Conservation (phyloP, 2,888 invertebrate genomes). For the Achlya flavicornis region DNA sequence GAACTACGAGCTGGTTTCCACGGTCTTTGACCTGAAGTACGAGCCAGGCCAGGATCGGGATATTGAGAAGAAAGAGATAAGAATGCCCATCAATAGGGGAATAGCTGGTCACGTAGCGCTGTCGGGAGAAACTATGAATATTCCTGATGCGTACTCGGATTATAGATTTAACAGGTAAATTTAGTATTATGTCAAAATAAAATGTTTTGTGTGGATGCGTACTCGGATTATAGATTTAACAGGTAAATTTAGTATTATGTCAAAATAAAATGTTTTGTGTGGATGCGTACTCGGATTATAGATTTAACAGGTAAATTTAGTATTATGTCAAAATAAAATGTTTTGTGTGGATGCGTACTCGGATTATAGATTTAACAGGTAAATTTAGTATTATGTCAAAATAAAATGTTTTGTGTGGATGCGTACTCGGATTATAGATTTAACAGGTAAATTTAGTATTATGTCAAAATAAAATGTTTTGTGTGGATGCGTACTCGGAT, state of each 20-base stretch:
- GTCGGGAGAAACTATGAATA: constrained; percentile 91
- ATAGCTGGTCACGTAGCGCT: constrained; percentile 93
- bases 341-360: constrained; percentile 93
- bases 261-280: too few relatives aligned
- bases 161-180: constrained; percentile 86
- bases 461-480: too few relatives aligned
- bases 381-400: neutral
- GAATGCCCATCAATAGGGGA: constrained; percentile 90
- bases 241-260: constrained; percentile 46
- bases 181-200: too few relatives aligned
- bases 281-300: constrained; percentile 91
- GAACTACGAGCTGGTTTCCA: constrained; percentile 90
- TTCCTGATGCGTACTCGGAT: constrained; percentile 92
- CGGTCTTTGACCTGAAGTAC: constrained; percentile 88
- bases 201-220: too few relatives aligned
- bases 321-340: too few relatives aligned
- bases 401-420: too few relatives aligned
- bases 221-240: constrained; percentile 90
- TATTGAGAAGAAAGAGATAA: constrained; percentile 79
- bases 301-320: constrained; percentile 85
- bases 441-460: too few relatives aligned
- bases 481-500: too few relatives aligned
- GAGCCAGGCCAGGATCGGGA: constrained; percentile 53
- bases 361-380: constrained; percentile 89
- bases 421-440: too few relatives aligned